Base-by-base conservation (phyloP, 2,113 vertebrate species). In the Platichthys stellatus region DNA sequence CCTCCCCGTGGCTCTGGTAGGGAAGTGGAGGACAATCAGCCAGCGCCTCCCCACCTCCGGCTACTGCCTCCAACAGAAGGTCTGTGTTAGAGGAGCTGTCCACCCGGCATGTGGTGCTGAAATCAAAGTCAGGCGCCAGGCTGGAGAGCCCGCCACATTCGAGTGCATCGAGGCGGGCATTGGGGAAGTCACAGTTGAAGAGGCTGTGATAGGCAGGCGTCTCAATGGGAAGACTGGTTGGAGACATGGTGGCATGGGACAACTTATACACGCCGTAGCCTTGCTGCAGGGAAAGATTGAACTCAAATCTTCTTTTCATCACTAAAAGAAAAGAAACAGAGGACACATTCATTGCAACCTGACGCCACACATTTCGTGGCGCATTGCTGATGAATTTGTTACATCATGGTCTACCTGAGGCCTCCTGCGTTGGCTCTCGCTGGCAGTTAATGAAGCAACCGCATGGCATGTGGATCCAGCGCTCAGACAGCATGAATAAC, bases 381-480 rank as follows among this genome's bases (percentile, higher is more conserved):
- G 6, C n/a, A 40, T 7, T 26, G 11, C 59, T 68, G n/a, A 26
- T 64, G n/a, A 24, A 45, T 72, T 66, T 45, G 2, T 28, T 3
- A 31, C 2, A 7, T 26, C 7, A 26, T 11, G 15, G 6, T 63
- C 72, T 88, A 93, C 92, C 90, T 88, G 89, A 84, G 20, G 93
- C 92, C 17, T 92, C 90, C 0, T 94, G 90, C 13, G 82, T 61
- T 45, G 84, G 80, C 17, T 86, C 92, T 81, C 80, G 94, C 69
- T 91, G 92, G 92, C 97, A 99, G 70, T 97, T 96, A 90, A 99
- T 97, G 91, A 98, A 95, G 92, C 98, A 99, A 82, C 98, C 98
- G 6, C 98, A 99, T 28, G 97, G 98, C 87, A 99, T 93, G 89
- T 99, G 97, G 76, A 94, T 92, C 97, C 97, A 99, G 81, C 88